Conservation (phyloP, 2,797 vertebrate genomes). For the Ambastaia sidthimunki region DNA sequence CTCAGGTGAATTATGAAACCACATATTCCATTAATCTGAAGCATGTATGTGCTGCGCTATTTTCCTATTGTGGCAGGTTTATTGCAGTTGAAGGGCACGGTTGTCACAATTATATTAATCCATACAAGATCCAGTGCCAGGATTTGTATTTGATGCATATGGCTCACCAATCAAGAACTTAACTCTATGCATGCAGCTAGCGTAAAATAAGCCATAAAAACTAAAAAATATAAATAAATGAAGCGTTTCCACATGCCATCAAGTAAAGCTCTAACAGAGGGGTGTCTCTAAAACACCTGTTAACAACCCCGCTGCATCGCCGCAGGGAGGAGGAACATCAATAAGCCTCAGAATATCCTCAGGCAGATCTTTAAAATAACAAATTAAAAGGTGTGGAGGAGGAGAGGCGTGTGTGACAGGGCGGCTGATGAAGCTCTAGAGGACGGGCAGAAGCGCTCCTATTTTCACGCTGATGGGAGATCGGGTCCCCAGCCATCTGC, state of each 20-base stretch:
- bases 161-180: constrained; percentile 16
- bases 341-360: constrained; percentile 36
- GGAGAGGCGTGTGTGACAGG: constrained; percentile 5
- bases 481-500: constrained; percentile 58
- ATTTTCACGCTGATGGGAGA: constrained; percentile 56
- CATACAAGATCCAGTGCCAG: constrained; percentile 10
- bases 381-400: constrained; percentile 40
- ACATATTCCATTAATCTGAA: constrained; percentile 47
- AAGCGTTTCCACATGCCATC: constrained; percentile 4
- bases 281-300: constrained; percentile 50
- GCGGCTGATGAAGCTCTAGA: constrained; percentile 34
- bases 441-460: constrained; percentile 24
- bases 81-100: constrained; percentile 37
- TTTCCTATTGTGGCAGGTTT: constrained; percentile 51
- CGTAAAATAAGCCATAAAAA: background rate
- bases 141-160: constrained; percentile 16
- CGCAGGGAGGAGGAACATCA: constrained; percentile 52
- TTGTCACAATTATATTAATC: constrained; percentile 41
- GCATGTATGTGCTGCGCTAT: constrained; percentile 22
- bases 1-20: constrained; percentile 37
- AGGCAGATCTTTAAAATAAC: constrained; percentile 55
- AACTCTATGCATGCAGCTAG: background rate
- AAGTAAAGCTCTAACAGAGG: constrained; percentile 38
- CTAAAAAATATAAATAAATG: too few relatives aligned
- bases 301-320: constrained; percentile 41